Conservation (phyloP, 2,797 vertebrate genomes). For the Muscicapa striata region DNA sequence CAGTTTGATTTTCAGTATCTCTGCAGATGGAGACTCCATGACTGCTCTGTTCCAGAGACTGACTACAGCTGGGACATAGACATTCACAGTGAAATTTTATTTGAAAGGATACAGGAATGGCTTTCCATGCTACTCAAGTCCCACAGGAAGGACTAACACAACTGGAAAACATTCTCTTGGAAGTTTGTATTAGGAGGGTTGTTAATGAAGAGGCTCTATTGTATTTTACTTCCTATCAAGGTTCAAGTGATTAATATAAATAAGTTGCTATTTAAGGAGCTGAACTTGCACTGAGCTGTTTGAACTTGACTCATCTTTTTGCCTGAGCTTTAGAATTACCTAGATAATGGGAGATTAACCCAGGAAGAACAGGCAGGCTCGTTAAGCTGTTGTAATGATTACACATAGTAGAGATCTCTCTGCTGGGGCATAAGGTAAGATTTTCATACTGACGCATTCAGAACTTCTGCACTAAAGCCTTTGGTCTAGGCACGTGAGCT, state of each 20-base stretch:
- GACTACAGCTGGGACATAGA: background rate
- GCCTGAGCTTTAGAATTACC: background rate
- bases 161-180: background rate
- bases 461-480: background rate
- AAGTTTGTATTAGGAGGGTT: background rate
- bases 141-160: background rate
- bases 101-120: background rate
- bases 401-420: background rate
- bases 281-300: background rate
- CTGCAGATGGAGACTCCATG: background rate
- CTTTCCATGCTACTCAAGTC: background rate
- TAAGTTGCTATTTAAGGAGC: background rate
- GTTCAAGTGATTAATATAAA: background rate
- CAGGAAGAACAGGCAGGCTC: background rate
- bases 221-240: background rate
- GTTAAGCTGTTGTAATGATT: slow-evolving; percentile 15
- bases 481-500: background rate
- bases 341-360: slow-evolving; percentile 25
- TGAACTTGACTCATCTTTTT: background rate
- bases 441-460: background rate
- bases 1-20: background rate
- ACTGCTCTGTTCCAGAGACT: background rate
- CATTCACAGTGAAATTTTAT: background rate
- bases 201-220: background rate
- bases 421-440: background rate